Percentiles rank a stretch among this genome's conserved stretches.
Evolutionary conservation across 1,140 invertebrate species (phyloP).

Genomic region (Antheraea pernyi): DNA sequence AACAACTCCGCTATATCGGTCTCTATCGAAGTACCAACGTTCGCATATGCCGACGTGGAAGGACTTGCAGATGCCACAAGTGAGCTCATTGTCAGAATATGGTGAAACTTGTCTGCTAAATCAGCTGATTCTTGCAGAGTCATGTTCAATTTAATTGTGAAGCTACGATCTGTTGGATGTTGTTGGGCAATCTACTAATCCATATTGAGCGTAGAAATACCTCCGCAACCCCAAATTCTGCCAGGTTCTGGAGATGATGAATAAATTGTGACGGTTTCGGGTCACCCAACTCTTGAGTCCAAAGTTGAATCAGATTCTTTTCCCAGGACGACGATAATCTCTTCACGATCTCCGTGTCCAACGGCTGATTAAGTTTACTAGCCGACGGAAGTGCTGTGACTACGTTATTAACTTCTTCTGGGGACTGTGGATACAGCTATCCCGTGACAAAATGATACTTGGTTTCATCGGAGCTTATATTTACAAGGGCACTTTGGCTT

Average conservation of each 20-base stretch:
- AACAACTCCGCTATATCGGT: background rate
- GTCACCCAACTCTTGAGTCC: slow-evolving; percentile 49
- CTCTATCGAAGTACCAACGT: background rate
- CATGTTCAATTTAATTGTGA: background rate
- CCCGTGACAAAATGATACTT: background rate
- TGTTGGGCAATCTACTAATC: background rate
- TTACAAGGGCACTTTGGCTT: background rate
- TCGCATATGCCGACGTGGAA: background rate
- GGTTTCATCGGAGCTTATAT: background rate
- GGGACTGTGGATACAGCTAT: background rate
- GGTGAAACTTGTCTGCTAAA: background rate
- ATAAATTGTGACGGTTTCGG: slow-evolving; percentile 37
- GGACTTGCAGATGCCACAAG: background rate
- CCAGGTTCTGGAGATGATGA: slow-evolving; percentile 26
- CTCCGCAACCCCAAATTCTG: slow-evolving; percentile 30
- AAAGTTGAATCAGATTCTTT: slow-evolving; percentile 29
- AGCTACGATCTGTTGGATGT: background rate
- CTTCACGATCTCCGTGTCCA: slow-evolving; percentile 39
- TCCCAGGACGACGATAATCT: slow-evolving; percentile 36
- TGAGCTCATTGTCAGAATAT: background rate
- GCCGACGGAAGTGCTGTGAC: slow-evolving; percentile 14
- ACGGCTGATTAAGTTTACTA: slow-evolving; percentile 19
- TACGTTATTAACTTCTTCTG: slow-evolving; percentile 13
- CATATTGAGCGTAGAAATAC: slow-evolving; percentile 29
- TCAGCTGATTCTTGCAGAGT: background rate